Evolutionary conservation across 2,113 vertebrate species (phyloP).

Genomic region (Recurvirostra avosetta): DNA sequence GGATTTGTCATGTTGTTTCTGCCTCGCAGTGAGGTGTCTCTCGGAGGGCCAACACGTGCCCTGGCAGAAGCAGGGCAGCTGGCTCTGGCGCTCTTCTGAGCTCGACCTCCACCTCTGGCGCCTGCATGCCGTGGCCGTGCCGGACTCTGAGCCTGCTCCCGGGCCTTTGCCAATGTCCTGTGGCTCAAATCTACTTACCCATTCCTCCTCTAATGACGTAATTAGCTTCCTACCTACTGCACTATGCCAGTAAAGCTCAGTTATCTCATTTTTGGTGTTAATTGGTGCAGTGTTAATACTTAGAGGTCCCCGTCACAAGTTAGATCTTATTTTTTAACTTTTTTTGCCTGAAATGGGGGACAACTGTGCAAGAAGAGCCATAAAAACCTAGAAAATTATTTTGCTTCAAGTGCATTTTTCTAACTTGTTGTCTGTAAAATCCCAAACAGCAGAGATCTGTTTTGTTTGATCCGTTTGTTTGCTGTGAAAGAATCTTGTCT

Average conservation of each 20-base stretch:
- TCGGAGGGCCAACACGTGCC: accelerated
- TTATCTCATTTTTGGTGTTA: background rate
- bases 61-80: background rate
- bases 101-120: accelerated
- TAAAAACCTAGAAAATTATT: background rate
- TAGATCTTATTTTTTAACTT: background rate
- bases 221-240: background rate
- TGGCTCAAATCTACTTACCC: background rate
- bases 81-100: background rate
- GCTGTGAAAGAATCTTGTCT: background rate
- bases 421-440: background rate
- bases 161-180: background rate
- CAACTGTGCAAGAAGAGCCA: background rate
- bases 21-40: background rate
- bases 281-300: background rate
- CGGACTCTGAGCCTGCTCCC: background rate
- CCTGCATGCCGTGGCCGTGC: accelerated
- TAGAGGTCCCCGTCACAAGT: background rate
- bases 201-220: background rate
- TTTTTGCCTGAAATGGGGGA: background rate
- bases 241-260: background rate
- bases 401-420: background rate
- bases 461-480: background rate
- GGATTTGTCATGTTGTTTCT: background rate
- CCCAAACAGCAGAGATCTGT: background rate